A percentile compares a stretch with the other conserved stretches of the same genome.
phyloP scores from a whole-genome alignment of 2,797 vertebrate genomes.

The Molossus molossus region DNA sequence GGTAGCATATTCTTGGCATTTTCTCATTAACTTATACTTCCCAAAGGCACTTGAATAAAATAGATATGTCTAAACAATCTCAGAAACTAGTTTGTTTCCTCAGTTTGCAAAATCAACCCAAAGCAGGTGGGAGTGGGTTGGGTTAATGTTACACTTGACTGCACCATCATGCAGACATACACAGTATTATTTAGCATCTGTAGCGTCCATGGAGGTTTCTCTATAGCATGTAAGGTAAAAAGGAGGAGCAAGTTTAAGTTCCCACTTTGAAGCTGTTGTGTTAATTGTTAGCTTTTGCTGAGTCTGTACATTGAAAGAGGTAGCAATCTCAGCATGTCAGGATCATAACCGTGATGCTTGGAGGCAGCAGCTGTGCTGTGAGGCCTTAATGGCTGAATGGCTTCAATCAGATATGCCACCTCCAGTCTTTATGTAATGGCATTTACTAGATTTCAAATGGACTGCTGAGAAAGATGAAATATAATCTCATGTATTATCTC shows the following conservation, averaged over 20 bases:
- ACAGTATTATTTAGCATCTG: slow-evolving; percentile 68
- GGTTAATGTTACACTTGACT: not conserved
- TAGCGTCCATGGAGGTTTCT: slow-evolving; percentile 66
- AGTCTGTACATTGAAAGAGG: slow-evolving; percentile 79
- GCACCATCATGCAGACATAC: not conserved
- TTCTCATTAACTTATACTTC: not conserved
- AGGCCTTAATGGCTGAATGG: slow-evolving; percentile 78
- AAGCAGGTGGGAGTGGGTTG: not conserved
- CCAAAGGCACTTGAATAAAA: not conserved
- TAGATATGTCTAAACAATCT: not conserved
- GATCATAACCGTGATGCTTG: slow-evolving; percentile 80
- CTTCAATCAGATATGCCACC: slow-evolving; percentile 81
- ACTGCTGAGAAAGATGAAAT: slow-evolving; percentile 86
- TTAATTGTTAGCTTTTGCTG: slow-evolving; percentile 86
- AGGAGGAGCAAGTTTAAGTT: slow-evolving; percentile 56
- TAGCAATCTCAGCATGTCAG: slow-evolving; percentile 80
- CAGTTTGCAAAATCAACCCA: slow-evolving; percentile 36
- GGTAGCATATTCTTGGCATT: not conserved
- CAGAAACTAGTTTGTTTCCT: slow-evolving; percentile 33
- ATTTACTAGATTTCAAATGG: slow-evolving; percentile 83
- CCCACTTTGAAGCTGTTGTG: slow-evolving; percentile 81
- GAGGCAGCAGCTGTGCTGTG: slow-evolving; percentile 80
- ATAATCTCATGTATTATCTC: slow-evolving; percentile 83
- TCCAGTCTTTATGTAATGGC: slow-evolving; percentile 79
- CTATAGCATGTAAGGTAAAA: not conserved